phyloP scores from a whole-genome alignment of 2,113 vertebrate species.

The Callipepla californica region DNA sequence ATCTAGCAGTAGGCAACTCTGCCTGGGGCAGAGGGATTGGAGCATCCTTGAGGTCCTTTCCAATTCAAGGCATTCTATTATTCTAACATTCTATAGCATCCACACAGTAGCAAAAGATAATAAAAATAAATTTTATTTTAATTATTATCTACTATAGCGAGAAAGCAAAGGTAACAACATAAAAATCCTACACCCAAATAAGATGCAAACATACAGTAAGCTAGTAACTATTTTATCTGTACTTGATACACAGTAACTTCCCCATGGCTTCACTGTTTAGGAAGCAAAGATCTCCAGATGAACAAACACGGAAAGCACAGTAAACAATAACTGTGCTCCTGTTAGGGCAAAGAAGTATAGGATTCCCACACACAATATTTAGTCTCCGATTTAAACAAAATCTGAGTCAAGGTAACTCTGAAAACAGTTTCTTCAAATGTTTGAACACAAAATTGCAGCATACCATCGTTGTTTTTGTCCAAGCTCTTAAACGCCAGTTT shows the following conservation, averaged over 20 bases:
- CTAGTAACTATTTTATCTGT: neutral
- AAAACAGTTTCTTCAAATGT: neutral
- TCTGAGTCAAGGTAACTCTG: neutral
- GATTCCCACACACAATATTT: neutral
- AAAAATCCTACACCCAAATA: neutral
- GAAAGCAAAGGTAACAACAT: neutral
- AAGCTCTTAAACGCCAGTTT: conserved; percentile 93
- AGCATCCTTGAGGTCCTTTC: too few species aligned
- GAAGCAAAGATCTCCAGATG: neutral
- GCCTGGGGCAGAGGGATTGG: too few species aligned
- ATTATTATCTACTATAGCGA: neutral
- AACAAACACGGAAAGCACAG: neutral
- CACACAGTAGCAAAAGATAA: neutral
- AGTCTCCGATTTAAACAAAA: neutral
- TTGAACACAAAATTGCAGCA: conserved; percentile 21
- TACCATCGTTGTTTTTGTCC: conserved; percentile 96
- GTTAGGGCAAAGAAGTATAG: neutral
- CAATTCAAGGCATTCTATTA: too few species aligned
- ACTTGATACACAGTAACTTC: neutral
- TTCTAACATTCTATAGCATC: neutral
- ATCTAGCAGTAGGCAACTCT: too few species aligned
- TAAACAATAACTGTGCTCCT: neutral
- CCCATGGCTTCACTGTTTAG: neutral
- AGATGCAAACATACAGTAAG: neutral
- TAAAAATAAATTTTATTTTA: neutral